Percentiles rank a stretch among this genome's conserved stretches.
These are phyloP conservation scores for Plagodis dolabraria DNA, from an alignment of 2,888 invertebrate species.

Conservation along the genomic window DNA sequence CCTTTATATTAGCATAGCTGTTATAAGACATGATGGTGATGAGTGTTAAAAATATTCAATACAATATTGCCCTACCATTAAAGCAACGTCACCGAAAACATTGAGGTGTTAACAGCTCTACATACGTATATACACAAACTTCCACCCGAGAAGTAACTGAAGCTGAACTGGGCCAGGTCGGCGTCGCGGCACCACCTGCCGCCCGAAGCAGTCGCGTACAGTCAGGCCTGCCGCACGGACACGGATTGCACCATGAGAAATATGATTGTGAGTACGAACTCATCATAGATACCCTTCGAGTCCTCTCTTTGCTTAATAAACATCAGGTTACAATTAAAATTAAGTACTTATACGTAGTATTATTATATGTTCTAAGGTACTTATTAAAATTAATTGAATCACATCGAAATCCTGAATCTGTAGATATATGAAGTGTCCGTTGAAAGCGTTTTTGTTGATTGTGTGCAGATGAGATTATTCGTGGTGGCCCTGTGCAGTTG, in stretches of 20 bases:
- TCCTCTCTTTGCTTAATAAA: background rate
- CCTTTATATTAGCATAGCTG: no score
- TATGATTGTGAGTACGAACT: slow-evolving; percentile 36
- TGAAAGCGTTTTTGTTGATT: no score
- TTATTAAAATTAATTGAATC: no score
- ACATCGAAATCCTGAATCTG: no score
- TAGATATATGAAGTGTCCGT: no score
- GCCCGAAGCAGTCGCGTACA: slow-evolving; percentile 32
- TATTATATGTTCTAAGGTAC: no score
- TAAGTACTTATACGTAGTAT: no score
- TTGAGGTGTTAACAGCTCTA: slow-evolving; percentile 19
- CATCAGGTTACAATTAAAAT: background rate
- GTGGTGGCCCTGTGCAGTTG: slow-evolving; percentile 46
- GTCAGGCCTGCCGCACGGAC: slow-evolving; percentile 33
- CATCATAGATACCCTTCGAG: background rate
- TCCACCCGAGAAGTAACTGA: background rate
- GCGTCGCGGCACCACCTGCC: slow-evolving; percentile 12
- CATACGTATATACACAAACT: slow-evolving; percentile 3
- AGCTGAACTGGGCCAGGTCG: slow-evolving; percentile 1
- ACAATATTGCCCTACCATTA: no score
- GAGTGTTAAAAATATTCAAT: no score
- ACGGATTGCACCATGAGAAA: slow-evolving; percentile 40
- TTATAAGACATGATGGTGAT: no score
- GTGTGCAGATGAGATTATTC: slow-evolving; percentile 51
- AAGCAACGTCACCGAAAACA: no score